Evolutionary conservation across 2,888 invertebrate species (phyloP).

Genomic region (Thera britannica): DNA sequence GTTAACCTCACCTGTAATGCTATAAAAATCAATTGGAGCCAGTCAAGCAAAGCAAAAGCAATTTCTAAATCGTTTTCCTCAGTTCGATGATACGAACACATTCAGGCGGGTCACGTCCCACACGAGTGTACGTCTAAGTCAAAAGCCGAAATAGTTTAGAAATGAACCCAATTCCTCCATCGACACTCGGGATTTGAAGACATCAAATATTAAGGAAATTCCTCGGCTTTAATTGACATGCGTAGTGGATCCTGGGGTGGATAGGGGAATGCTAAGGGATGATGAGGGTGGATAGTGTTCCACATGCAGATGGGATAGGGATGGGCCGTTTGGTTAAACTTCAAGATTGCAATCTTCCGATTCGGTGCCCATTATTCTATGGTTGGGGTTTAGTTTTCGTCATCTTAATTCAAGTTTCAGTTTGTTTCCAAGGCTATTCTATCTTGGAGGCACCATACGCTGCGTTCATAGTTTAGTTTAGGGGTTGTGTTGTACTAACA

Average conservation of each 20-base stretch:
- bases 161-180: slow-evolving; percentile 33
- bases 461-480: background rate
- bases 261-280: slow-evolving; percentile 23
- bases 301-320: slow-evolving; percentile 25
- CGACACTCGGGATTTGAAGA: slow-evolving; percentile 25
- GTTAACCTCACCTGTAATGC: background rate
- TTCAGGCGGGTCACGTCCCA: slow-evolving; percentile 13
- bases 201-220: slow-evolving; percentile 45
- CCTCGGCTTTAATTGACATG: slow-evolving; percentile 53
- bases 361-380: background rate
- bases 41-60: slow-evolving; percentile 10
- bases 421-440: background rate
- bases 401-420: background rate
- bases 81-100: slow-evolving; percentile 6
- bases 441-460: background rate
- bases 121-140: slow-evolving; percentile 7
- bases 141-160: slow-evolving; percentile 31
- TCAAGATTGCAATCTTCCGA: slow-evolving; percentile 9
- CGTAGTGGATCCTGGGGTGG: slow-evolving; percentile 40
- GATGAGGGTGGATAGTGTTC: slow-evolving; percentile 35
- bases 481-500: too few species aligned
- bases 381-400: background rate
- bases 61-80: slow-evolving; percentile 9
- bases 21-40: background rate
- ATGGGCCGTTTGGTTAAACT: slow-evolving; percentile 5